Percentiles rank a stretch among this genome's conserved stretches.
Conservation (phyloP, 2,113 vertebrate species). For the Tachysurus fulvidraco region DNA sequence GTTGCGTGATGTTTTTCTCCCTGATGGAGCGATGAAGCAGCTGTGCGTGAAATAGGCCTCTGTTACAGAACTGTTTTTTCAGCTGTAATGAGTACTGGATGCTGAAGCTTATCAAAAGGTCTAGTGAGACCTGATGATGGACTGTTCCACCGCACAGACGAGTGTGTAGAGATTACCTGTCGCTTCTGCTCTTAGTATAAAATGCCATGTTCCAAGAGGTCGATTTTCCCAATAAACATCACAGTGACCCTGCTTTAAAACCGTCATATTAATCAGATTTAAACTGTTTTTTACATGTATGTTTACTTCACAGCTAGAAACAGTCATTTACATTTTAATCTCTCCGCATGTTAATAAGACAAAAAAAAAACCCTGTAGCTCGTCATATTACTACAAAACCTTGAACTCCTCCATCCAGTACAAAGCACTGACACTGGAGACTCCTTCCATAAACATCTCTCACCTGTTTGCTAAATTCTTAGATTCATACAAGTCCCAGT, state of each 20-base stretch:
- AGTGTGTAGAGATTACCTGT: too few species aligned
- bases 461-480: too few species aligned
- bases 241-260: background rate
- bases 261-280: background rate
- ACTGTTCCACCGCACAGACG: background rate
- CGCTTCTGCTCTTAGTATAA: too few species aligned
- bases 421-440: background rate
- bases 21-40: slow-evolving; percentile 18
- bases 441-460: background rate
- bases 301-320: background rate
- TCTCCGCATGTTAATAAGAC: background rate
- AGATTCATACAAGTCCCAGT: too few species aligned
- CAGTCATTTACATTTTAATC: background rate
- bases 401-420: too few species aligned
- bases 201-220: background rate
- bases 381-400: background rate
- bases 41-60: slow-evolving; percentile 6
- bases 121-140: slow-evolving; percentile 1
- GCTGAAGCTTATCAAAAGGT: background rate
- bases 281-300: too few species aligned
- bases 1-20: background rate
- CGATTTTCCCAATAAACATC: background rate
- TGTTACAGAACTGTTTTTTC: background rate
- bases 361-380: background rate
- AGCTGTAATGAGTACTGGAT: background rate